Evolutionary conservation across 2,113 vertebrate species (phyloP).

Genomic region (Nesoenas mayeri): DNA sequence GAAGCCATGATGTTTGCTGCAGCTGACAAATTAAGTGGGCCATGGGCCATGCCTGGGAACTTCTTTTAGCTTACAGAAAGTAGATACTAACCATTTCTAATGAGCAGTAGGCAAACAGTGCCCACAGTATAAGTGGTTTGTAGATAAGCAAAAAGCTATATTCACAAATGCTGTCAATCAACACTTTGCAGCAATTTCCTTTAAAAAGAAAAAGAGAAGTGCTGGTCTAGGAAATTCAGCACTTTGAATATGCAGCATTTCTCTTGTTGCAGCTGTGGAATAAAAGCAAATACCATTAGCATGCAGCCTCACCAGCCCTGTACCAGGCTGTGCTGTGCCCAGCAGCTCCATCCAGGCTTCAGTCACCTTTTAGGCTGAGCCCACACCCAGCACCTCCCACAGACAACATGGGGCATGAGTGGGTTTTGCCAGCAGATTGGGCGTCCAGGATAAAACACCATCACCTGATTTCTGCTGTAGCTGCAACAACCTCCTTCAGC

Average conservation of each 20-base stretch:
- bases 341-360: not conserved
- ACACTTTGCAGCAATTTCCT: slow-evolving; percentile 1
- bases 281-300: not conserved
- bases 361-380: not conserved
- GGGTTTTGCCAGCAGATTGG: not conserved
- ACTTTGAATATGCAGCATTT: slow-evolving; percentile 8
- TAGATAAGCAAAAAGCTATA: slow-evolving; percentile 21
- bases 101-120: not conserved
- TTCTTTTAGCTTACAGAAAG: not conserved
- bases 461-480: not conserved
- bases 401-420: not conserved
- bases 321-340: not conserved
- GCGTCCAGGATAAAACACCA: not conserved
- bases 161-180: slow-evolving; percentile 17
- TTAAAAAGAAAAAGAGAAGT: not conserved
- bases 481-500: not conserved
- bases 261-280: not conserved
- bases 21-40: not conserved
- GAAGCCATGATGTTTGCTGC: not conserved
- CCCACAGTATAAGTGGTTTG: not conserved
- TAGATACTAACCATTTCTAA: not conserved
- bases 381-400: not conserved
- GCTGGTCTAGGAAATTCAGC: not conserved
- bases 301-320: not conserved
- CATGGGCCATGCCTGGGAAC: not conserved